Percentiles rank a stretch among this genome's conserved stretches.
These are phyloP conservation scores for Carduelis carduelis DNA, from an alignment of 2,797 vertebrate genomes.

Conservation along the genomic window DNA sequence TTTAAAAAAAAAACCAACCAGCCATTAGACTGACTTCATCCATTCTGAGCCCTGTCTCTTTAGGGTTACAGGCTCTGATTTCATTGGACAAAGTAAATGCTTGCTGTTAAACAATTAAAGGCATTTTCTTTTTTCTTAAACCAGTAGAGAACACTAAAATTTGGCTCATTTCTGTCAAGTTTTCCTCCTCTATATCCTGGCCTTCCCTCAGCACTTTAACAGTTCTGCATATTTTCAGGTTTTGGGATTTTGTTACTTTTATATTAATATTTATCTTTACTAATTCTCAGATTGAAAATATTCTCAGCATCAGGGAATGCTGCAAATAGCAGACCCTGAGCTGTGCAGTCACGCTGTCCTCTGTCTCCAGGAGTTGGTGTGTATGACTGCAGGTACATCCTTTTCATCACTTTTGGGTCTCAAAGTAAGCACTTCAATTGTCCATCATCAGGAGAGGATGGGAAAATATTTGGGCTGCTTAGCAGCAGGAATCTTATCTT, in stretches of 20 bases:
- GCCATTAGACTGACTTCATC: neutral
- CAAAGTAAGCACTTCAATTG: neutral
- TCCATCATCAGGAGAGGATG: neutral
- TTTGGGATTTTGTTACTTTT: neutral
- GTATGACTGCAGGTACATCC: neutral
- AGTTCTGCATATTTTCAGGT: neutral
- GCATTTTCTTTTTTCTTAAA: neutral
- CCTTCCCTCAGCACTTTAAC: neutral
- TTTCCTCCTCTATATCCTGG: neutral
- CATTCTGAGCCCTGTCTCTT: neutral
- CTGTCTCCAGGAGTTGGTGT: neutral
- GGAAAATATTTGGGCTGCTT: neutral
- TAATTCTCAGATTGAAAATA: neutral
- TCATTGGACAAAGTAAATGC: neutral
- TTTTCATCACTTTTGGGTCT: neutral
- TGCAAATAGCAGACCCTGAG: neutral
- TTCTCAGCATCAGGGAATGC: neutral
- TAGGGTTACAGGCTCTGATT: neutral
- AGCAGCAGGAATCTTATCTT: neutral
- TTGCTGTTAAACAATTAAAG: neutral
- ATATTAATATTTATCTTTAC: neutral
- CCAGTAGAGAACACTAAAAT: neutral
- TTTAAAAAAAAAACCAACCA: neutral
- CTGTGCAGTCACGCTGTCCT: rapidly evolving
- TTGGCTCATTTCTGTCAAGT: neutral